Evolutionary conservation across 2,888 invertebrate genomes (phyloP).

Genomic region (Xestia c-nigrum): DNA sequence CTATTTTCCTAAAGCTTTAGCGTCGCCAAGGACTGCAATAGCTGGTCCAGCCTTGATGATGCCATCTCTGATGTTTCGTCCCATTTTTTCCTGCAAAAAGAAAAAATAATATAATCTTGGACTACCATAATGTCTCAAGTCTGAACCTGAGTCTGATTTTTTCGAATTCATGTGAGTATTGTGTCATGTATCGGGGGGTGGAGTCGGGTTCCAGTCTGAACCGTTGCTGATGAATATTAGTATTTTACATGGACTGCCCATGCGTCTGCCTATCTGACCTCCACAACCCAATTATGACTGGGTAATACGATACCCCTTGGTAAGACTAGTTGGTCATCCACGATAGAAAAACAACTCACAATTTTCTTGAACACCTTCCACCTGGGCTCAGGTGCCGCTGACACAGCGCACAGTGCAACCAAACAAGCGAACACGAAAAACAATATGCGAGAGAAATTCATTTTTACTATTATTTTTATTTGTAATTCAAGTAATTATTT

Average conservation of each 20-base stretch:
- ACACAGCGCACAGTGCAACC: conserved; percentile 70
- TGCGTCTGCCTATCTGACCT: too few relatives aligned
- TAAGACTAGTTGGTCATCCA: too few relatives aligned
- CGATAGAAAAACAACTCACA: conserved; percentile 53
- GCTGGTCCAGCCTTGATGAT: conserved; percentile 78
- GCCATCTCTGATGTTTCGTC: conserved; percentile 73
- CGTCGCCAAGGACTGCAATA: conserved; percentile 72
- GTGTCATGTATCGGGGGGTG: too few relatives aligned
- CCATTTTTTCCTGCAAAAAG: conserved; percentile 71
- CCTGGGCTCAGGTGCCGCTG: conserved; percentile 72
- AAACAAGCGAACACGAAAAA: conserved; percentile 72
- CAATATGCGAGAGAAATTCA: conserved; percentile 74
- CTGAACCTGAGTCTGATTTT: too few relatives aligned
- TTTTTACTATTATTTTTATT: background rate
- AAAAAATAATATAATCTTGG: background rate
- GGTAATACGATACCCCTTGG: too few relatives aligned
- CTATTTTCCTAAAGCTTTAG: conserved; percentile 56
- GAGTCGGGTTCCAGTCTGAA: too few relatives aligned
- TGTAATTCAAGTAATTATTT: conserved; percentile 29
- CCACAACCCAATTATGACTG: too few relatives aligned
- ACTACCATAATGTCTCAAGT: too few relatives aligned
- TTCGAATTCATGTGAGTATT: too few relatives aligned
- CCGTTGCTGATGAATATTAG: too few relatives aligned
- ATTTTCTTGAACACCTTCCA: conserved; percentile 72
- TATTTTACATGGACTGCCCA: too few relatives aligned